Evolutionary conservation across 1,140 invertebrate species (phyloP).

Genomic region (Drosophila hydei): DNA sequence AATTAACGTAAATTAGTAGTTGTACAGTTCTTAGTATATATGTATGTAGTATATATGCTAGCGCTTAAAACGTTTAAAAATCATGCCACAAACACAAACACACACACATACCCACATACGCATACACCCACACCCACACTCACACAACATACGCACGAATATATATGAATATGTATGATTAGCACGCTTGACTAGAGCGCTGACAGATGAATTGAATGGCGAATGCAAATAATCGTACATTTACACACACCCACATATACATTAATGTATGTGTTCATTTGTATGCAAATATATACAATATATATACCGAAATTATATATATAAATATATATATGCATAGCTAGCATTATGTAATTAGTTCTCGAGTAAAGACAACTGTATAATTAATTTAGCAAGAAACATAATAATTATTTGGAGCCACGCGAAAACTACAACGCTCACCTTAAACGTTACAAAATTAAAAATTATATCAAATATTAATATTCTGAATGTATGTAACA

Average conservation of each 20-base stretch:
- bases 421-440: conserved; percentile 32
- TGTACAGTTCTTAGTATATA: conserved; percentile 75
- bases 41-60: conserved; percentile 59
- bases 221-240: conserved; percentile 30
- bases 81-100: conserved; percentile 42
- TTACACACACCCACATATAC: conserved; percentile 18
- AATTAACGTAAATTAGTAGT: conserved; percentile 80
- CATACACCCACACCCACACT: conserved; percentile 14
- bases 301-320: conserved; percentile 42
- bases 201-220: conserved; percentile 30
- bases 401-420: conserved; percentile 63
- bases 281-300: conserved; percentile 40
- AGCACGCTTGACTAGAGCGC: conserved; percentile 60
- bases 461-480: conserved; percentile 26
- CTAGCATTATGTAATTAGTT: conserved; percentile 78
- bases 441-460: conserved; percentile 45
- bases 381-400: conserved; percentile 74
- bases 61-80: conserved; percentile 72
- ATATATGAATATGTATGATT: conserved; percentile 33
- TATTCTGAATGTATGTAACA: conserved; percentile 45
- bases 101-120: conserved; percentile 25
- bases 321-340: conserved; percentile 29
- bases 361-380: conserved; percentile 61
- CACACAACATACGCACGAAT: conserved; percentile 16
- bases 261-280: conserved; percentile 55